phyloP scores from a whole-genome alignment of 2,888 invertebrate species.

The Callyntrura sp. region DNA sequence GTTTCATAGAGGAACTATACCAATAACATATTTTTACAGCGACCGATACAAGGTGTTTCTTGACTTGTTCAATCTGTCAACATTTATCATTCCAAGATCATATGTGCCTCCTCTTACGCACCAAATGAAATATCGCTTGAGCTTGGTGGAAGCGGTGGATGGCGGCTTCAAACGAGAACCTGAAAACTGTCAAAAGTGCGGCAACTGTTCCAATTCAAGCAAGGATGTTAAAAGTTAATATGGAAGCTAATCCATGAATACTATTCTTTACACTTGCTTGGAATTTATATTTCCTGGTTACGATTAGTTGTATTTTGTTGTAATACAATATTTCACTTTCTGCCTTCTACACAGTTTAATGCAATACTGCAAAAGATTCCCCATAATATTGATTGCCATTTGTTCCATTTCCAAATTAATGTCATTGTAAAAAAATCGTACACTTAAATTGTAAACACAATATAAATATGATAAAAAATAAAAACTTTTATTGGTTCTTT shows the following conservation, averaged over 20 bases:
- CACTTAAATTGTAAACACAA: no score
- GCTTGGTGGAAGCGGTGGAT: slow-evolving; percentile 83
- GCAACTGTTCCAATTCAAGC: slow-evolving; percentile 43
- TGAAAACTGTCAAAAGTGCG: slow-evolving; percentile 53
- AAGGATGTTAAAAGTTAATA: background rate
- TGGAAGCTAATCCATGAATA: background rate
- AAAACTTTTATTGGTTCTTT: no score
- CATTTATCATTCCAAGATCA: slow-evolving; percentile 96
- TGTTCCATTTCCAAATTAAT: no score
- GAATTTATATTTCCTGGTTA: no score
- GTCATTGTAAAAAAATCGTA: no score
- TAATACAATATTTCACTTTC: no score
- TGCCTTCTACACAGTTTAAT: no score
- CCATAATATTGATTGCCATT: no score
- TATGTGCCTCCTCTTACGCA: slow-evolving; percentile 95
- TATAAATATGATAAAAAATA: no score
- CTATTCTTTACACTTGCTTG: no score
- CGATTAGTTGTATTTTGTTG: no score
- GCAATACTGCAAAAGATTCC: no score
- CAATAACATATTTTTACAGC: slow-evolving; percentile 87
- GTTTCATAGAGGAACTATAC: background rate
- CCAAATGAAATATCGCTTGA: slow-evolving; percentile 92
- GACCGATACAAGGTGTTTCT: slow-evolving; percentile 99
- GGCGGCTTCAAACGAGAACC: slow-evolving; percentile 65
- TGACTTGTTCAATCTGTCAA: slow-evolving; percentile 98